Evolutionary conservation across 2,888 invertebrate genomes (phyloP).

Genomic region (Sesia apiformis): DNA sequence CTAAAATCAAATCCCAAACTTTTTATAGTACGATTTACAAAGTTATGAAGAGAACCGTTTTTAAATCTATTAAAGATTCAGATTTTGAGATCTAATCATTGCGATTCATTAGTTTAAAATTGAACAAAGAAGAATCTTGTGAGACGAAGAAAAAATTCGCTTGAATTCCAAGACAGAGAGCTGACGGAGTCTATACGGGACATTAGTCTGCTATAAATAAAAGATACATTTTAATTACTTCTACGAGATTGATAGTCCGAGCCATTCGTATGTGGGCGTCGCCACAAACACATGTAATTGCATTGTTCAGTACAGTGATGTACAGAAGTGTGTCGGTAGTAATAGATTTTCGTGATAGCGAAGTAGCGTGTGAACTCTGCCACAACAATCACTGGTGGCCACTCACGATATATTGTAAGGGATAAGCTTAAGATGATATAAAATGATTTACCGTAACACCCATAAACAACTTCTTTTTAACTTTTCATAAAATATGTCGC

Average conservation of each 20-base stretch:
- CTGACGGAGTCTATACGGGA: neutral
- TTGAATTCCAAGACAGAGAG: too few species aligned
- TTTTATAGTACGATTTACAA: too few species aligned
- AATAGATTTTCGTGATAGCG: constrained; percentile 45
- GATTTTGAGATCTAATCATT: too few species aligned
- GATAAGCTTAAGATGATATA: constrained; percentile 12
- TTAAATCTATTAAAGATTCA: too few species aligned
- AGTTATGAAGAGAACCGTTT: too few species aligned
- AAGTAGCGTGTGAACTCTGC: constrained; percentile 42
- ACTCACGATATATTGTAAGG: constrained; percentile 5
- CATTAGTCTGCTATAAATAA: neutral
- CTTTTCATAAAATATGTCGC: too few species aligned
- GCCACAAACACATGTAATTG: neutral
- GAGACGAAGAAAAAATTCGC: too few species aligned
- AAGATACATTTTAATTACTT: neutral
- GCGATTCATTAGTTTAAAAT: too few species aligned
- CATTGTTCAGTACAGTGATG: constrained; percentile 16
- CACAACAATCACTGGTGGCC: constrained; percentile 17
- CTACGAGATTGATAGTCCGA: neutral
- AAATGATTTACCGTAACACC: too few species aligned
- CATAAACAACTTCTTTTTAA: too few species aligned
- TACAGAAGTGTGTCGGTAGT: constrained; percentile 54
- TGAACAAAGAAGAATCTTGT: too few species aligned
- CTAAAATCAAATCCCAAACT: too few species aligned
- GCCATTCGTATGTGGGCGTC: neutral